These are phyloP conservation scores for Sander vitreus DNA, from an alignment of 2,113 vertebrate species.

Conservation along the genomic window DNA sequence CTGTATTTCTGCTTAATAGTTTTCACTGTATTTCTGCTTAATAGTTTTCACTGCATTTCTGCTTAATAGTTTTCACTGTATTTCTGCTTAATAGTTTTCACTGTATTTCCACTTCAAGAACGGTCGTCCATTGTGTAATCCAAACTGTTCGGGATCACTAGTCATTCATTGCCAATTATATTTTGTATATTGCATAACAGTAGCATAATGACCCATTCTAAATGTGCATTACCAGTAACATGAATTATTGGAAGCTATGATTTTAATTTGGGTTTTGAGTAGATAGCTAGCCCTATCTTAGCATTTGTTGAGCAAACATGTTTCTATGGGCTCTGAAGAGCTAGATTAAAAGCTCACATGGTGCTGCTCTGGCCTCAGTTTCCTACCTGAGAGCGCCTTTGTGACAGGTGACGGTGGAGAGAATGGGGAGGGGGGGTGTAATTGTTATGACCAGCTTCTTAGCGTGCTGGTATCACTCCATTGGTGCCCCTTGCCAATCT, in stretches of 20 bases:
- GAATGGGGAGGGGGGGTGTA: constrained; percentile 50
- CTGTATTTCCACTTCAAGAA: neutral
- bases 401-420: constrained; percentile 49
- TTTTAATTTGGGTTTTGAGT: neutral
- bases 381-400: constrained; percentile 68
- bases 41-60: neutral
- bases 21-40: neutral
- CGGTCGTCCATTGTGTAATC: neutral
- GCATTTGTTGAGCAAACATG: constrained; percentile 43
- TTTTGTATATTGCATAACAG: neutral
- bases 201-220: neutral
- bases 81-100: neutral
- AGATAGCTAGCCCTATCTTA: neutral
- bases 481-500: constrained; percentile 75
- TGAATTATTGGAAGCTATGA: neutral
- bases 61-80: neutral
- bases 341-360: constrained; percentile 50
- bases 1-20: neutral
- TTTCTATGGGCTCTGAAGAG: constrained; percentile 1
- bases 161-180: neutral
- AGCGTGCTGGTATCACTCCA: constrained; percentile 73
- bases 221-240: neutral
- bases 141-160: neutral
- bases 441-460: constrained; percentile 80
- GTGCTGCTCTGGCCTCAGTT: constrained; percentile 32